phyloP scores from a whole-genome alignment of 2,888 invertebrate species.

The Rhopalosiphum nymphaeae region DNA sequence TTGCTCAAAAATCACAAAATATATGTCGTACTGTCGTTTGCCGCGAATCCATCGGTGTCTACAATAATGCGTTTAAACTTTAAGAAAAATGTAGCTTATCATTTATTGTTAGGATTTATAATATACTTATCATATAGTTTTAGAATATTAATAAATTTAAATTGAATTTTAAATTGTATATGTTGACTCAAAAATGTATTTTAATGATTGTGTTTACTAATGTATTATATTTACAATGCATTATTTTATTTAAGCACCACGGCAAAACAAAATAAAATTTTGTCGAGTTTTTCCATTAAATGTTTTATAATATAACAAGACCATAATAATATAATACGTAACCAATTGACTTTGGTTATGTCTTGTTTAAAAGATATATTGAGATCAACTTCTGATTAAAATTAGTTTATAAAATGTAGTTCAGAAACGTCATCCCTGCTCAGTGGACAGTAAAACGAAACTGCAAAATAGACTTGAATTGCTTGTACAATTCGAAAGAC shows the following conservation, averaged over 20 bases:
- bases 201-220: not conserved
- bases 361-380: not conserved
- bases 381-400: not conserved
- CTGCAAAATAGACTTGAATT: not conserved
- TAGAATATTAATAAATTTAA: not conserved
- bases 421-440: not conserved
- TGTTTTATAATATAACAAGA: not conserved
- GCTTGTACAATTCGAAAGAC: not conserved
- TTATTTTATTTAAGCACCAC: not conserved
- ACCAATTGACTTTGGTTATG: not conserved
- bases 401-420: not conserved
- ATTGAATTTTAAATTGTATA: not conserved
- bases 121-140: not conserved
- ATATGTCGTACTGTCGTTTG: not conserved
- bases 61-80: not conserved
- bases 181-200: not conserved
- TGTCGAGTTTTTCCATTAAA: not conserved
- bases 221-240: not conserved
- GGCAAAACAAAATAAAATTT: not conserved
- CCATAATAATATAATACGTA: not conserved
- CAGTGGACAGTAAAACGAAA: not conserved
- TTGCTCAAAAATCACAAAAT: not conserved
- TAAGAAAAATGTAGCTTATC: not conserved
- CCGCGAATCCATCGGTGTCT: not conserved
- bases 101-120: not conserved